Conservation (phyloP, 2,113 vertebrate species). For the Dascyllus trimaculatus region DNA sequence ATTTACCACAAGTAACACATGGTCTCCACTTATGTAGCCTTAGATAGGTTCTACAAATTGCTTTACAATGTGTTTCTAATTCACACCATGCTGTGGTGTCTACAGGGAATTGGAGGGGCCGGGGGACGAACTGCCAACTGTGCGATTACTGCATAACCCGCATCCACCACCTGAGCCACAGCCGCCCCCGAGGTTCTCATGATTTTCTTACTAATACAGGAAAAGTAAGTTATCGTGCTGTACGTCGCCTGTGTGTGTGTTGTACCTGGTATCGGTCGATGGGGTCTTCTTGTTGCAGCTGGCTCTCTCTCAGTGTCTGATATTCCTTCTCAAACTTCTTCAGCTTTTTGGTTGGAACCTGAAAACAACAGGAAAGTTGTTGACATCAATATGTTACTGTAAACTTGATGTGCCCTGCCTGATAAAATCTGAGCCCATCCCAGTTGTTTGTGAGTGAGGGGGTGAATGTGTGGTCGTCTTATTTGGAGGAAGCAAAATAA, state of each 20-base stretch:
- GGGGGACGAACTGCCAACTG: no score
- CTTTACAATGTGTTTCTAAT: no score
- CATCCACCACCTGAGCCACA: no score
- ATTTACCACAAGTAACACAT: no score
- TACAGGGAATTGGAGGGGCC: no score
- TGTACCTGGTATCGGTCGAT: slow-evolving; percentile 97
- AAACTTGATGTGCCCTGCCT: neutral
- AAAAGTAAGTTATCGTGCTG: neutral
- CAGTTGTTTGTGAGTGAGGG: neutral
- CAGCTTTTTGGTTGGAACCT: slow-evolving; percentile 98
- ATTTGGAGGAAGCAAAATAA: neutral
- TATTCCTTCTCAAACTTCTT: slow-evolving; percentile 99
- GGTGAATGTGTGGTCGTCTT: neutral
- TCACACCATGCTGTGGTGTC: no score
- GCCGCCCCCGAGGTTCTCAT: no score
- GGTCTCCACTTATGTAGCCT: no score
- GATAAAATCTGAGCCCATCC: neutral
- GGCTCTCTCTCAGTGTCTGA: slow-evolving; percentile 93
- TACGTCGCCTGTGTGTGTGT: neutral
- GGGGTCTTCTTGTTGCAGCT: slow-evolving; percentile 97
- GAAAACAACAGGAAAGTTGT: slow-evolving; percentile 24
- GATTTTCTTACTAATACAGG: no score
- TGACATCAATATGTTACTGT: neutral
- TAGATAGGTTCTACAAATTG: no score
- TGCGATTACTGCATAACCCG: no score